A percentile compares a stretch with the other conserved stretches of the same genome.
Evolutionary conservation across 2,113 vertebrate species (phyloP).

Genomic region (Ia io): DNA sequence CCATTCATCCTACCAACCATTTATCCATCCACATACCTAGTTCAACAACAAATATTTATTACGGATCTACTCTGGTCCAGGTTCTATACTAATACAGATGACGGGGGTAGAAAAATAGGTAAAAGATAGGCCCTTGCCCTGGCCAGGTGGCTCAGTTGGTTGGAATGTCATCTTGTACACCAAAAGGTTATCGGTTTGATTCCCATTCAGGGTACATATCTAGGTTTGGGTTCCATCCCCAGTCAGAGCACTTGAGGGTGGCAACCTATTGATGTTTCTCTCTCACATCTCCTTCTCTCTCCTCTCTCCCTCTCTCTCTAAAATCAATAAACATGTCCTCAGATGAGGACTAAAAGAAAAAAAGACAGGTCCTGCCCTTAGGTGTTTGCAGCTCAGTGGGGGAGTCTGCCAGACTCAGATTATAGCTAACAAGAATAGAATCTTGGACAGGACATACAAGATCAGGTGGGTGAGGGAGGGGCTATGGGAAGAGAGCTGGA

Average conservation of each 20-base stretch:
- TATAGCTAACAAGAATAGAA: background rate
- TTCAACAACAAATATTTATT: background rate
- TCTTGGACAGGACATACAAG: background rate
- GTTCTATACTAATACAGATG: background rate
- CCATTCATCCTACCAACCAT: background rate
- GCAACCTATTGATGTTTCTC: background rate
- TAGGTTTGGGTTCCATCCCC: background rate
- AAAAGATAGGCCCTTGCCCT: background rate
- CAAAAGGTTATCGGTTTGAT: background rate
- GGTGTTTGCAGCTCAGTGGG: background rate
- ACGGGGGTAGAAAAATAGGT: background rate
- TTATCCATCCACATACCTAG: background rate
- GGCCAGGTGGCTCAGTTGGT: background rate
- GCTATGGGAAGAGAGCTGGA: background rate
- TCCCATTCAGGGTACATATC: background rate
- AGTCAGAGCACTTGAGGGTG: background rate
- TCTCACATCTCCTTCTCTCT: background rate
- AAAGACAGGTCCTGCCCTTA: background rate
- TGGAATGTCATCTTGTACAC: background rate
- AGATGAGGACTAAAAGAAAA: background rate
- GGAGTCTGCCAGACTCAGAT: background rate
- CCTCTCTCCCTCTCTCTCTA: background rate
- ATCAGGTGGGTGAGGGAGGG: background rate
- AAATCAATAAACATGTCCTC: background rate
- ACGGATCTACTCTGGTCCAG: background rate